Percentiles rank a stretch among this genome's conserved stretches.
phyloP scores from a whole-genome alignment of 2,113 vertebrate species.

The Entomyzon cyanotis region DNA sequence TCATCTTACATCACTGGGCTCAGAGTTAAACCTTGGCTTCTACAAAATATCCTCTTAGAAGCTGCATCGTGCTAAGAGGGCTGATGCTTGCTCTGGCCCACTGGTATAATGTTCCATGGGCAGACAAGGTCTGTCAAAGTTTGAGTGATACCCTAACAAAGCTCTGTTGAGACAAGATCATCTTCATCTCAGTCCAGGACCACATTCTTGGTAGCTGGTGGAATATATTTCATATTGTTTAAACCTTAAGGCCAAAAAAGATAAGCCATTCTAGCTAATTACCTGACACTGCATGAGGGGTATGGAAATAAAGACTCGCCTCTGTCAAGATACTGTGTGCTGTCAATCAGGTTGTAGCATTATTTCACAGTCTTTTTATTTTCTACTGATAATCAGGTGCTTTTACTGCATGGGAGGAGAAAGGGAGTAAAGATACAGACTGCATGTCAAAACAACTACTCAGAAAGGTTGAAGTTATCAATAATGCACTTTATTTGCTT shows the following conservation, averaged over 20 bases:
- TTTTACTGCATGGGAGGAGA: not conserved
- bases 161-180: constrained; percentile 24
- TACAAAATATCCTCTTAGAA: constrained; percentile 17
- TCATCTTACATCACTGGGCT: constrained; percentile 5
- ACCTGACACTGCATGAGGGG: rapidly evolving
- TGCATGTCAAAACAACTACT: not conserved
- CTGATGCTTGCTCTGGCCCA: constrained; percentile 16
- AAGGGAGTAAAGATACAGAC: not conserved
- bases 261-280: not conserved
- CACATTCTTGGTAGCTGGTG: not conserved
- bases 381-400: not conserved
- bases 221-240: not conserved
- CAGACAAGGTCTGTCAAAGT: not conserved
- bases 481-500: not conserved
- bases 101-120: not conserved
- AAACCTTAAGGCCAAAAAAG: not conserved
- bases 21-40: constrained; percentile 25
- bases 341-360: not conserved
- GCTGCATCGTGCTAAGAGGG: not conserved
- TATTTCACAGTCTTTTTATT: not conserved
- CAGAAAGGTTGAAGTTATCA: not conserved
- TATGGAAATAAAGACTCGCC: not conserved
- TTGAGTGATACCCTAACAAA: constrained; percentile 27
- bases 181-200: not conserved
- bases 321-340: not conserved